Evolutionary conservation across 2,797 vertebrate genomes (phyloP).

Genomic region (Mionectes olivaceus): DNA sequence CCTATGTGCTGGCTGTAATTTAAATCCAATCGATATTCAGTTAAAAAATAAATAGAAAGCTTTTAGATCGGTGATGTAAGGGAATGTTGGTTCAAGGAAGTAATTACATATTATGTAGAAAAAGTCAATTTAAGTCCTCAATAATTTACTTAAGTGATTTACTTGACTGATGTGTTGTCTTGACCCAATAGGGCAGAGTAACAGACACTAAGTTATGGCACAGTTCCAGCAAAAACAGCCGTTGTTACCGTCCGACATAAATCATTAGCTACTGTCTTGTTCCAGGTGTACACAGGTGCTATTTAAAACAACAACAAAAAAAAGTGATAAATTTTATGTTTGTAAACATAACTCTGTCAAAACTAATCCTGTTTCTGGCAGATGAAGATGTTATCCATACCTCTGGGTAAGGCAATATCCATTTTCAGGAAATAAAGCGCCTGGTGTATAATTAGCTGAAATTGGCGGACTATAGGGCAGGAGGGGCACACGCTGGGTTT

Average conservation of each 20-base stretch:
- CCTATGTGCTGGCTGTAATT: constrained; percentile 2
- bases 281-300: constrained; percentile 84
- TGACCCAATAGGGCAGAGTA: constrained; percentile 81
- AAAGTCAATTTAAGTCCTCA: constrained; percentile 66
- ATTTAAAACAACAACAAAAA: not conserved
- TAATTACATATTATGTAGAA: constrained; percentile 73
- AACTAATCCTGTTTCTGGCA: constrained; percentile 78
- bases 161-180: constrained; percentile 72
- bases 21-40: constrained; percentile 65
- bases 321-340: constrained; percentile 77
- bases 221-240: constrained; percentile 80
- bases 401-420: constrained; percentile 69
- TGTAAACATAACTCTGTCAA: constrained; percentile 85
- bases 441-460: constrained; percentile 79
- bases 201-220: constrained; percentile 78
- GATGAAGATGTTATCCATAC: constrained; percentile 80
- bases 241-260: constrained; percentile 63
- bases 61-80: constrained; percentile 58
- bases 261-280: constrained; percentile 73
- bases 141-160: constrained; percentile 66
- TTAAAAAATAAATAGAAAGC: constrained; percentile 68
- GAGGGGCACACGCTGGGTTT: not conserved
- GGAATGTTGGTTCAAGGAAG: constrained; percentile 73
- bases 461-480: not conserved
- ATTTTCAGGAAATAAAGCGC: constrained; percentile 82